Evolutionary conservation across 2,113 vertebrate genomes (phyloP).

Genomic region (Toxotes jaculatrix): DNA sequence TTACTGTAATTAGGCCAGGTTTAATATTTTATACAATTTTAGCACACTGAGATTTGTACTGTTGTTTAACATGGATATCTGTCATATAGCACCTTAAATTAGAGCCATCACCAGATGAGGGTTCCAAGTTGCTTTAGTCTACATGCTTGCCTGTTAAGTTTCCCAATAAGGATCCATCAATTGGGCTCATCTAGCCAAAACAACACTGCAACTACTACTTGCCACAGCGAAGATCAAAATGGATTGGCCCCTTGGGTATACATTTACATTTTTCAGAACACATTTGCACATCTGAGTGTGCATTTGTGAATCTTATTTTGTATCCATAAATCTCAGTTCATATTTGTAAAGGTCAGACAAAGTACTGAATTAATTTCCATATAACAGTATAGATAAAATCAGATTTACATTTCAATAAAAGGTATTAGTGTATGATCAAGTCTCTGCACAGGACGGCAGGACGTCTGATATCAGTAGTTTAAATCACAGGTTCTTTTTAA

Average conservation of each 20-base stretch:
- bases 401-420: slow-evolving; percentile 8
- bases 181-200: slow-evolving; percentile 1
- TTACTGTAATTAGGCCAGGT: background rate
- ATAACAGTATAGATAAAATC: background rate
- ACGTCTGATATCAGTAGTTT: background rate
- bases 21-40: background rate
- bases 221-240: background rate
- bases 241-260: background rate
- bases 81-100: background rate
- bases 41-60: background rate
- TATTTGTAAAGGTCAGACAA: slow-evolving; percentile 24
- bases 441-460: background rate
- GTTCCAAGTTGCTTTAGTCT: slow-evolving; percentile 2
- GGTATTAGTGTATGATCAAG: background rate
- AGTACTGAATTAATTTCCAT: slow-evolving; percentile 21
- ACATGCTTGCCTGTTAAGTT: background rate
- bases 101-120: background rate
- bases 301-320: slow-evolving; percentile 39
- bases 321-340: slow-evolving; percentile 21
- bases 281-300: slow-evolving; percentile 55
- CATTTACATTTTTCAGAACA: slow-evolving; percentile 52
- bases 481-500: background rate
- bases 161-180: background rate
- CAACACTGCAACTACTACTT: background rate
- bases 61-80: background rate